A percentile compares a stretch with the other conserved stretches of the same genome.
Conservation (phyloP, 2,113 vertebrate species). For the Theristicus caerulescens region DNA sequence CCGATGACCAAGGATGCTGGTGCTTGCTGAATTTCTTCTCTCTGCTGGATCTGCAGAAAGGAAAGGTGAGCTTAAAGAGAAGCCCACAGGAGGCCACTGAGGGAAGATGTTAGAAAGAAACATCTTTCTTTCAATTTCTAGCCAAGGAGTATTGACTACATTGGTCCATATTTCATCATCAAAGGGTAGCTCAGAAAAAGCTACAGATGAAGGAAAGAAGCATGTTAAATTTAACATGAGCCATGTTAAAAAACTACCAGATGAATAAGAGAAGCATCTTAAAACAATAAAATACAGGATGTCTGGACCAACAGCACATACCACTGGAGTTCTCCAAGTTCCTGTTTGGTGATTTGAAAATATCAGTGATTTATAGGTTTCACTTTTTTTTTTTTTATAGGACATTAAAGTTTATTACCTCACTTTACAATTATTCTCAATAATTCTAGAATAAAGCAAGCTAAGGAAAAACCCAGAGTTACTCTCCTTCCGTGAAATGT, state of each 20-base stretch:
- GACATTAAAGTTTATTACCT: neutral
- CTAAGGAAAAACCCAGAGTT: neutral
- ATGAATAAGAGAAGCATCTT: constrained; percentile 34
- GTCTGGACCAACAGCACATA: neutral
- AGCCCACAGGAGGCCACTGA: neutral
- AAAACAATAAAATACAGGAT: constrained; percentile 54
- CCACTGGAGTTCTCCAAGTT: neutral
- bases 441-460: neutral
- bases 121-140: neutral
- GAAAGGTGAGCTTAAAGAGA: constrained; percentile 1
- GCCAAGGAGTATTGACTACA: neutral
- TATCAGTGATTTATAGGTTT: neutral
- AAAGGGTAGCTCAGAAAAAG: neutral
- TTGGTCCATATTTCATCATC: constrained; percentile 16
- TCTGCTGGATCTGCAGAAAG: neutral
- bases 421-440: neutral
- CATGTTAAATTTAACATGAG: constrained; percentile 32
- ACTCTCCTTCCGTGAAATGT: neutral
- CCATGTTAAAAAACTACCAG: neutral
- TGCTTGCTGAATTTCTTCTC: neutral
- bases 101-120: neutral
- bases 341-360: constrained; percentile 10
- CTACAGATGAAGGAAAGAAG: neutral
- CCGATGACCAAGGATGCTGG: fast-evolving
- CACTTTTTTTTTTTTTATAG: neutral